Conservation (phyloP, 2,113 vertebrate genomes). For the Cyprinodon tularosa region DNA sequence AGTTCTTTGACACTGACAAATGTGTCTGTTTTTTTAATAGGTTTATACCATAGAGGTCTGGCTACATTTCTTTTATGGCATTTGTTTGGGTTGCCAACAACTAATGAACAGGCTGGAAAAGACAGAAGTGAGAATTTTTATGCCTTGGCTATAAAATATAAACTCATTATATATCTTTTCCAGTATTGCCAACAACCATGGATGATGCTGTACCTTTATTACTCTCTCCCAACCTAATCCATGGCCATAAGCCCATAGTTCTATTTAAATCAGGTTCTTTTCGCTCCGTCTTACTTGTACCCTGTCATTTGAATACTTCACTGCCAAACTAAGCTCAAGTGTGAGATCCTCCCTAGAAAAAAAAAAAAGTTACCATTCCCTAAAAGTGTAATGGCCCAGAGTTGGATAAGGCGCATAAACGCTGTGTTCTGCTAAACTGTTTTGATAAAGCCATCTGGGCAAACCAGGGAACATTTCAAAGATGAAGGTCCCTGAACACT, state of each 20-base stretch:
- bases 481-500: slow-evolving; percentile 52
- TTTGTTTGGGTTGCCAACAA: background rate
- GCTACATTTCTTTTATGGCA: background rate
- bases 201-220: slow-evolving; percentile 25
- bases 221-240: slow-evolving; percentile 42
- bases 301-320: slow-evolving; percentile 43
- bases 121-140: background rate
- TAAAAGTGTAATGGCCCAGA: slow-evolving; percentile 37
- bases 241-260: slow-evolving; percentile 53
- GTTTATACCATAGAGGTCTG: background rate
- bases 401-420: slow-evolving; percentile 62
- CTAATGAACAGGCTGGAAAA: no score
- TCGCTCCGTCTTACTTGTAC: slow-evolving; percentile 52
- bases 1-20: background rate
- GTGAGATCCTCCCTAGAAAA: slow-evolving; percentile 25
- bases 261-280: slow-evolving; percentile 24
- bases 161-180: background rate
- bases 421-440: slow-evolving; percentile 56
- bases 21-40: background rate
- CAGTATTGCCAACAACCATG: background rate
- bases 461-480: slow-evolving; percentile 53
- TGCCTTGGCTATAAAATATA: background rate
- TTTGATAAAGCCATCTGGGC: slow-evolving; percentile 70
- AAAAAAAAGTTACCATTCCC: slow-evolving; percentile 32
- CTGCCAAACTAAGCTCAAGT: slow-evolving; percentile 53